phyloP scores from a whole-genome alignment of 2,797 vertebrate species.

The Cichlasoma orientale region DNA sequence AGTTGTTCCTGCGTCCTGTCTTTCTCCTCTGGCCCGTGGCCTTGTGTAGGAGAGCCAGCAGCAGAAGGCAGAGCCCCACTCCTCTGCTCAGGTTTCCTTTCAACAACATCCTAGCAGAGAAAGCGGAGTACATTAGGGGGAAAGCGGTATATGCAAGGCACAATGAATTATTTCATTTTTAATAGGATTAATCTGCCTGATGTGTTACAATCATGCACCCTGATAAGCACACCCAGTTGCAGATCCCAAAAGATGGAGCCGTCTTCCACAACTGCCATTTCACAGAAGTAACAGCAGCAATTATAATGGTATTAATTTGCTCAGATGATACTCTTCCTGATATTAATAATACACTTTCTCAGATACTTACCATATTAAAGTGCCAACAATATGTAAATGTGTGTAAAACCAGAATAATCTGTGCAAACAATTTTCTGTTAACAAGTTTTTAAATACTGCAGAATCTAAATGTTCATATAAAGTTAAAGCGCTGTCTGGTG shows the following conservation, averaged over 20 bases:
- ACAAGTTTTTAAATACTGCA: not conserved
- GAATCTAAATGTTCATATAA: not conserved
- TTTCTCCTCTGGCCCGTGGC: slow-evolving; percentile 79
- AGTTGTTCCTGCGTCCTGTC: slow-evolving; percentile 70
- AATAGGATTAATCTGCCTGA: not conserved
- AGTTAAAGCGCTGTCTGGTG: not conserved
- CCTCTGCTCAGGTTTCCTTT: slow-evolving; percentile 79
- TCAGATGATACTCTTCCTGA: not conserved
- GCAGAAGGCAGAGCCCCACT: slow-evolving; percentile 69
- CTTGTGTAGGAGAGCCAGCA: slow-evolving; percentile 71
- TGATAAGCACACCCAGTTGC: slow-evolving; percentile 12
- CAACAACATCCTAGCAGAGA: slow-evolving; percentile 60
- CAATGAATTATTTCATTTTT: not conserved
- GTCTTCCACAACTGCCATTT: not conserved
- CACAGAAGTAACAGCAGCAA: not conserved
- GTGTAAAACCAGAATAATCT: not conserved
- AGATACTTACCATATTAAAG: not conserved
- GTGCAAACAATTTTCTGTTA: not conserved
- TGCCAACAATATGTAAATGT: not conserved
- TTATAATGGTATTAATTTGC: not conserved
- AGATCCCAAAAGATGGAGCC: not conserved
- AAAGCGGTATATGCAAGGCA: not conserved
- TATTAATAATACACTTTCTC: not conserved
- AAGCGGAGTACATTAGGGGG: not conserved
- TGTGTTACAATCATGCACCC: not conserved